phyloP scores from a whole-genome alignment of 2,888 invertebrate species.

The Agelastica alni region DNA sequence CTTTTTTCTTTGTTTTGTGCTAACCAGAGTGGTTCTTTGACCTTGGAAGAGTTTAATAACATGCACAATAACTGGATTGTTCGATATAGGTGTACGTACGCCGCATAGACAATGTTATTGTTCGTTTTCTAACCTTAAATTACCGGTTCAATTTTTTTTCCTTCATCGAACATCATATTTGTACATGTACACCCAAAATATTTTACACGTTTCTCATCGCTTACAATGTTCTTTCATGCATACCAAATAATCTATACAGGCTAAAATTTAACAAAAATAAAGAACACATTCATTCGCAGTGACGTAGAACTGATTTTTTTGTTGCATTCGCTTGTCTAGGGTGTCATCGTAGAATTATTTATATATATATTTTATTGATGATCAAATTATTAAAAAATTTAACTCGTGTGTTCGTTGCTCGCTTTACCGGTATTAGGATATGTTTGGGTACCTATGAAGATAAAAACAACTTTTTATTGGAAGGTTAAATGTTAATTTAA shows the following conservation, averaged over 20 bases:
- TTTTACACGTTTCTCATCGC: neutral
- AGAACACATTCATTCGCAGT: too few relatives aligned
- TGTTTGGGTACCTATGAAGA: neutral
- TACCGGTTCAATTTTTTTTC: constrained; percentile 12
- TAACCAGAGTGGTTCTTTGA: constrained; percentile 9
- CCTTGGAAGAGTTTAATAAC: constrained; percentile 24
- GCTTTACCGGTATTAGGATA: constrained; percentile 9
- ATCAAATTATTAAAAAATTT: too few relatives aligned
- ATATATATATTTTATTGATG: too few relatives aligned
- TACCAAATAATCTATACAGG: too few relatives aligned
- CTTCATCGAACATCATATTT: constrained; percentile 1
- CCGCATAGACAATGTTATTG: constrained; percentile 11
- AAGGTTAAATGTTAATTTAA: constrained; percentile 5
- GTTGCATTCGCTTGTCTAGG: too few relatives aligned
- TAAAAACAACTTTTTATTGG: neutral
- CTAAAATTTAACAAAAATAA: too few relatives aligned
- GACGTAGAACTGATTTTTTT: too few relatives aligned
- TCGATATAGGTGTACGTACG: too few relatives aligned
- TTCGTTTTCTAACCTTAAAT: constrained; percentile 16
- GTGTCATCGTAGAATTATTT: too few relatives aligned
- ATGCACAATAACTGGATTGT: constrained; percentile 15
- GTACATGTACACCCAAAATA: too few relatives aligned
- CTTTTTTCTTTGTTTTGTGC: constrained; percentile 20
- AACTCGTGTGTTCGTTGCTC: neutral
- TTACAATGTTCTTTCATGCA: neutral